Evolutionary conservation across 2,113 vertebrate genomes (phyloP).

Genomic region (Sterrhoptilus dennistouni): DNA sequence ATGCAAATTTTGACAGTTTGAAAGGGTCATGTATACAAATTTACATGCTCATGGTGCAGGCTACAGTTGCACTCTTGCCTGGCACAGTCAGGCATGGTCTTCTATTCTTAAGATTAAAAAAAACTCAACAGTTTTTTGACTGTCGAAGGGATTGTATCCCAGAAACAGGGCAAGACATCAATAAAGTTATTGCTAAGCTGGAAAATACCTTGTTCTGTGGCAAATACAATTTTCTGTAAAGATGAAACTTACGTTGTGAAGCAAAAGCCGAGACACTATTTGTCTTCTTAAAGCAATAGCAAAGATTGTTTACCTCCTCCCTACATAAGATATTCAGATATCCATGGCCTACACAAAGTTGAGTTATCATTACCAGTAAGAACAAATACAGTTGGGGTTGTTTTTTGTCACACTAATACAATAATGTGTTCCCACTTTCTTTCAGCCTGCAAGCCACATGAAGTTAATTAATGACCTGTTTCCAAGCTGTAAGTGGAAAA

Average conservation of each 20-base stretch:
- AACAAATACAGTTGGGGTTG: background rate
- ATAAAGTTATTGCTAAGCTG: background rate
- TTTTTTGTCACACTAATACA: background rate
- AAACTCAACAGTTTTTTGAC: background rate
- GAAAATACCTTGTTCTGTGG: background rate
- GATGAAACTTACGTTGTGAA: background rate
- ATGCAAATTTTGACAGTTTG: background rate
- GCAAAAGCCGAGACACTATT: rapidly evolving
- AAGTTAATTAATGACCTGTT: background rate
- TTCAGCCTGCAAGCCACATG: background rate
- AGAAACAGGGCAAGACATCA: background rate
- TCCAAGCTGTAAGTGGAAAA: background rate
- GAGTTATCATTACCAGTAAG: background rate
- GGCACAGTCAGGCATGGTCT: background rate
- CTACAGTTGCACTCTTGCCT: background rate
- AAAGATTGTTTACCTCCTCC: background rate
- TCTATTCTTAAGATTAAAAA: background rate
- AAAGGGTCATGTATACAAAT: background rate
- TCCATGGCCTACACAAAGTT: background rate
- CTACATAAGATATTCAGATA: background rate
- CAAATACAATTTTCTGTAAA: background rate
- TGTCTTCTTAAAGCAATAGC: background rate
- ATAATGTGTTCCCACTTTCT: background rate
- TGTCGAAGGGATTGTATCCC: background rate
- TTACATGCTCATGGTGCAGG: background rate